Conservation (phyloP, 2,888 invertebrate genomes). For the Schrankia costaestrigalis region DNA sequence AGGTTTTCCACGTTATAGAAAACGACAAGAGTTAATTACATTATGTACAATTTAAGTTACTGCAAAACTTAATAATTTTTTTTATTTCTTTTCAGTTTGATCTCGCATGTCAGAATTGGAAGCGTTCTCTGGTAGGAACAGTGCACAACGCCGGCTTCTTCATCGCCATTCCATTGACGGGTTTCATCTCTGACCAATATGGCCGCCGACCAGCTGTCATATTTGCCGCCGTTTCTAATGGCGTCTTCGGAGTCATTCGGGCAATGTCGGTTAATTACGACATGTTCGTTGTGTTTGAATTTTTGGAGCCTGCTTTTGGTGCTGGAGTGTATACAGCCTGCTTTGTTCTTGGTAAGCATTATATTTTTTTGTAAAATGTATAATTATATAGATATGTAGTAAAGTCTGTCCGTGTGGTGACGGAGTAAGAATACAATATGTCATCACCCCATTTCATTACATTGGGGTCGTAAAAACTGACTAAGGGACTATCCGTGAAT, state of each 20-base stretch:
- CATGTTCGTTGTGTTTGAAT: constrained; percentile 81
- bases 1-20: too few species aligned
- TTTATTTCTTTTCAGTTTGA: constrained; percentile 77
- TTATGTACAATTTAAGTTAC: too few species aligned
- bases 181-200: constrained; percentile 85
- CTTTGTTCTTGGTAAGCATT: constrained; percentile 81
- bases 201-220: constrained; percentile 83
- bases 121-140: constrained; percentile 86
- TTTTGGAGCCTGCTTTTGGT: constrained; percentile 79
- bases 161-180: constrained; percentile 85
- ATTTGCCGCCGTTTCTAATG: constrained; percentile 76
- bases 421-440: too few species aligned
- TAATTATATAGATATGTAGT: too few species aligned
- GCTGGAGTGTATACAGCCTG: constrained; percentile 81
- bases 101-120: constrained; percentile 86
- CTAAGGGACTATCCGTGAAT: too few species aligned
- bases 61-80: constrained; percentile 11
- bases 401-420: too few species aligned
- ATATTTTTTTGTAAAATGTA: neutral
- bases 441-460: too few species aligned
- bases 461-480: too few species aligned
- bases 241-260: constrained; percentile 78
- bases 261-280: constrained; percentile 80
- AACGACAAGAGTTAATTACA: too few species aligned
- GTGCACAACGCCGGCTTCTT: constrained; percentile 88